Conservation (phyloP, 2,888 invertebrate genomes). For the Rambutsinella grinnellia region DNA sequence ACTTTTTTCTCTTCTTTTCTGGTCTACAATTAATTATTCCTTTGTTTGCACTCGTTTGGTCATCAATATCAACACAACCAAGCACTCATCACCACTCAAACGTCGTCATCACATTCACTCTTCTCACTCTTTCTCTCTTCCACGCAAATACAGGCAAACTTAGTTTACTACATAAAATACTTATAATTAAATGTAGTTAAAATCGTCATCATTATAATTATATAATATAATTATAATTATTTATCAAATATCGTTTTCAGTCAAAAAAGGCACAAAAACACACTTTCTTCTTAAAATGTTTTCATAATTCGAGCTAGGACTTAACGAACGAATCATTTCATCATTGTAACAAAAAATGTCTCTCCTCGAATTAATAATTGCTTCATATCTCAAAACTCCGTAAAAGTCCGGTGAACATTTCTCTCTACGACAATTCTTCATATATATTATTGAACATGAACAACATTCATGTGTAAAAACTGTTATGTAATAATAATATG, state of each 20-base stretch:
- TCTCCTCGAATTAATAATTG: neutral
- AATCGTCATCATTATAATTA: conserved; percentile 1
- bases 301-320: neutral
- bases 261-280: conserved; percentile 2
- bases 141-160: neutral
- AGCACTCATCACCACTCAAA: neutral
- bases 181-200: neutral
- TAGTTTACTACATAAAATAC: neutral
- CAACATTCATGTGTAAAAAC: neutral
- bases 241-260: neutral
- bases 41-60: conserved; percentile 8
- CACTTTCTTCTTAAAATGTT: neutral
- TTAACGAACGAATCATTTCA: neutral
- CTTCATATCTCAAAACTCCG: neutral
- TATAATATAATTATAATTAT: too few species aligned
- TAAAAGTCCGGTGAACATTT: too few species aligned
- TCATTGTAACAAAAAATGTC: neutral
- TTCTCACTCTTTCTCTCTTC: neutral
- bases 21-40: neutral
- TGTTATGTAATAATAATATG: neutral
- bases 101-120: too few species aligned
- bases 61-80: neutral
- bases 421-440: neutral
- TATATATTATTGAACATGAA: neutral
- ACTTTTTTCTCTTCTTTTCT: neutral